Base-by-base conservation (phyloP, 1,140 invertebrate species). In the Diorhabda elongata region DNA sequence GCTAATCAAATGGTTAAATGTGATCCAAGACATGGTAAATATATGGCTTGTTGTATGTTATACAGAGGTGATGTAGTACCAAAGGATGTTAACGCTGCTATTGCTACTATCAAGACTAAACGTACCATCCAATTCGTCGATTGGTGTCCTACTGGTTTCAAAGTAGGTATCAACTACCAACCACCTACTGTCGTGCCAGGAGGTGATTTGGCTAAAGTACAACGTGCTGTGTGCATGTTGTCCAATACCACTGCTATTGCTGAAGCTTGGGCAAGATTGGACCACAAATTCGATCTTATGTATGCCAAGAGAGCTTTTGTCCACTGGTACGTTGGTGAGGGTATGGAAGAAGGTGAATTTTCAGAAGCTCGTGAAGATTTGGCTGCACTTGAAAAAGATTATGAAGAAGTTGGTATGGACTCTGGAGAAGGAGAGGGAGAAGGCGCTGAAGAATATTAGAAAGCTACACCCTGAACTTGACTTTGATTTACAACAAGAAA, bases 211-310 rank as follows among this genome's bases (percentile, higher is more conserved):
- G 79, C 77, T 82, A 82, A 85, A 83, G 87, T 89, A 42, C 84
- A 85, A 64, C 79, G 89, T 47, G 89, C 89, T 41, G 87, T 90
- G 6, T 90, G 88, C 77, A 89, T 90, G 88, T 78, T 89, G 67
- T 84, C 83, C 66, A 89, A 88, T 76, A 88, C 86, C 4, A 89
- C 87, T 1, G 88, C 89, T 61, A 89, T 91, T 72, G 87, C 87
- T 58, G 88, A 91, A 71, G 87, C 87, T 42, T 88, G 87, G 87
- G 85, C 83, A 73, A 87, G 89, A 77, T 81, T 93, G 42, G 89
- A 92, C 81, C 88, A 91, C 78, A 94, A 93, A 79, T 94, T 93
- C 80, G 90, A 93, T 80, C 80, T 92, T 57, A 93, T 93, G 91
- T 92, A 91, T 83, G 83, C 91, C 76, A 86, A 92, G 81, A 84